Percentiles rank a stretch among this genome's conserved stretches.
Conservation (phyloP, 2,113 vertebrate species). For the Martes martes region DNA sequence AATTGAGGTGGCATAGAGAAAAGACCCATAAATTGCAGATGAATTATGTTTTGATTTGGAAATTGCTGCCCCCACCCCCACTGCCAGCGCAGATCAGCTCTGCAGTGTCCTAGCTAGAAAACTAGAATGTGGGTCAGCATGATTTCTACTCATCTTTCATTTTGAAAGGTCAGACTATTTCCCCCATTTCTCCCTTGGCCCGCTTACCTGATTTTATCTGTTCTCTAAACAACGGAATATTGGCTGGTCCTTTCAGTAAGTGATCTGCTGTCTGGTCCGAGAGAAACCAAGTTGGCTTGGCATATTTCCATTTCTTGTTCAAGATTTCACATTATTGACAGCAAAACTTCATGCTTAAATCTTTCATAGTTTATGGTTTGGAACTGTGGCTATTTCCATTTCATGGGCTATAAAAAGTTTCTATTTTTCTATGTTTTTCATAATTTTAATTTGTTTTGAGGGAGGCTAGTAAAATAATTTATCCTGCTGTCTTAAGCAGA, state of each 20-base stretch:
- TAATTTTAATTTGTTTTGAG: conserved; percentile 17
- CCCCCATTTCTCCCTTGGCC: neutral
- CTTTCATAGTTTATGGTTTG: conserved; percentile 12
- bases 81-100: neutral
- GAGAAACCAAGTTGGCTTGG: neutral
- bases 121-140: neutral
- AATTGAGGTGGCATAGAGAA: neutral
- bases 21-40: neutral
- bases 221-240: neutral
- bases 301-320: neutral
- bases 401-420: neutral
- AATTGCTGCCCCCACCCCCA: neutral
- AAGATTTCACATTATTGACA: neutral
- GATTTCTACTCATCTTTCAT: neutral
- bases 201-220: neutral
- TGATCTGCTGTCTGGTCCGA: neutral
- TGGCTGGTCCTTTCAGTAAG: neutral
- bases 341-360: neutral
- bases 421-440: neutral
- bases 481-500: neutral
- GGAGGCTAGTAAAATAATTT: neutral
- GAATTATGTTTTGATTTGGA: neutral
- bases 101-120: neutral
- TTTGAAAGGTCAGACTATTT: neutral
- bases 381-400: neutral